Percentiles rank a stretch among this genome's conserved stretches.
These are phyloP conservation scores for Trichonephila clavata DNA, from an alignment of 1,140 invertebrate genomes.

Conservation along the genomic window DNA sequence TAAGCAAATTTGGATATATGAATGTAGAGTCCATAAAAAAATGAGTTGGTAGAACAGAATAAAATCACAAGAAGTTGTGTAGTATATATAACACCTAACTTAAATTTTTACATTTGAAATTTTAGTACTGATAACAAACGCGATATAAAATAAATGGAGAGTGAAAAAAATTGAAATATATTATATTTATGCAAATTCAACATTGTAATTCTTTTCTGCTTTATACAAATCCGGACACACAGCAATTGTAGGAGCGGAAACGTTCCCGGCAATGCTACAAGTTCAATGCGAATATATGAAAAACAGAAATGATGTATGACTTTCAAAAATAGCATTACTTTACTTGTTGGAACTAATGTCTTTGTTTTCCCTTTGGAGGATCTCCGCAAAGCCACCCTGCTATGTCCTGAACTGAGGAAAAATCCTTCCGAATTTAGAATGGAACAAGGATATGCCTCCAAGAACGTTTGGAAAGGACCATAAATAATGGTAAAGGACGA, in stretches of 20 bases:
- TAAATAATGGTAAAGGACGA: constrained; percentile 1
- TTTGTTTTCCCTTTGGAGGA: background rate
- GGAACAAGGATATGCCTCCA: background rate
- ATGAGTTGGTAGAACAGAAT: too few species aligned
- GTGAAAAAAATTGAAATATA: background rate
- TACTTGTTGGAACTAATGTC: background rate
- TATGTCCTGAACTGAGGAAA: background rate
- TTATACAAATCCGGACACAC: background rate
- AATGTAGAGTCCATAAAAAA: too few species aligned
- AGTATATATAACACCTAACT: too few species aligned
- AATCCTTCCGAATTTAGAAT: background rate
- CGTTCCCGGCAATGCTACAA: background rate
- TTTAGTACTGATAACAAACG: too few species aligned
- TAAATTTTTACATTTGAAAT: too few species aligned
- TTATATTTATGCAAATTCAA: background rate
- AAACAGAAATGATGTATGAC: constrained; percentile 3
- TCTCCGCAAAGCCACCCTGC: background rate
- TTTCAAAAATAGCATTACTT: constrained; percentile 11
- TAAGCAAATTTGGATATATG: too few species aligned
- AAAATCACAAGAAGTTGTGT: too few species aligned
- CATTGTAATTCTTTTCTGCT: background rate
- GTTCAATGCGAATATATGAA: background rate
- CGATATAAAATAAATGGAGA: too few species aligned
- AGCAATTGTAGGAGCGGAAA: background rate
- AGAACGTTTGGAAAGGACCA: background rate